phyloP scores from a whole-genome alignment of 2,888 invertebrate species.

The Drosophila fulvimacula region DNA sequence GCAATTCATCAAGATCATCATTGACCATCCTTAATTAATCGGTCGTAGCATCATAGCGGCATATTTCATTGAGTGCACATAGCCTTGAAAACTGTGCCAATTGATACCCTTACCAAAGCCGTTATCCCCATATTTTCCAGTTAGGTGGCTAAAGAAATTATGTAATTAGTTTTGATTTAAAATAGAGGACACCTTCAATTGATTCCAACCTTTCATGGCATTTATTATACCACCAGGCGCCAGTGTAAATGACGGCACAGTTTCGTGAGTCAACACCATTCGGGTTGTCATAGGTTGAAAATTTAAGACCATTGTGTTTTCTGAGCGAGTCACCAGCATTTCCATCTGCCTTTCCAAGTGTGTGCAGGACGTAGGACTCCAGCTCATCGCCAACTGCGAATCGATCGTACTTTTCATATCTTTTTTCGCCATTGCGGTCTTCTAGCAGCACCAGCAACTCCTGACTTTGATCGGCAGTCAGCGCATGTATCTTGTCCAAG shows the following conservation, averaged over 20 bases:
- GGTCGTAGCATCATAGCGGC: constrained; percentile 4
- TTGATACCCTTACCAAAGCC: background rate
- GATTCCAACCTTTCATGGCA: background rate
- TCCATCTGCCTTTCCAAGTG: constrained; percentile 31
- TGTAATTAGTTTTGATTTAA: background rate
- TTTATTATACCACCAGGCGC: background rate
- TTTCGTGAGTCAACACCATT: background rate
- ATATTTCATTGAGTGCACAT: background rate
- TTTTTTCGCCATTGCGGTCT: constrained; percentile 5
- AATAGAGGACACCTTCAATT: background rate
- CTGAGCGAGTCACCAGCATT: constrained; percentile 39
- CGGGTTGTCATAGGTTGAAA: constrained; percentile 23
- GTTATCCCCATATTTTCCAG: background rate
- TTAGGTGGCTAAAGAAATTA: background rate
- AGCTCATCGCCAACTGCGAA: constrained; percentile 30
- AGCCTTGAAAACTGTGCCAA: background rate
- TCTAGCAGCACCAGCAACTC: constrained; percentile 39
- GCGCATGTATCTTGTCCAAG: constrained; percentile 18
- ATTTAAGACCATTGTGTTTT: constrained; percentile 37
- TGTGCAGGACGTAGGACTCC: constrained; percentile 10
- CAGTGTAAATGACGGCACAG: background rate
- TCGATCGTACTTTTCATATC: constrained; percentile 28
- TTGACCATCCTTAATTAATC: background rate
- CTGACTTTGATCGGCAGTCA: constrained; percentile 27
- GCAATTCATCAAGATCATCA: background rate